Evolutionary conservation across 2,888 invertebrate genomes (phyloP), one percentile per base, ranked within the genome.

Genomic region (Drosophila koepferae): DNA sequence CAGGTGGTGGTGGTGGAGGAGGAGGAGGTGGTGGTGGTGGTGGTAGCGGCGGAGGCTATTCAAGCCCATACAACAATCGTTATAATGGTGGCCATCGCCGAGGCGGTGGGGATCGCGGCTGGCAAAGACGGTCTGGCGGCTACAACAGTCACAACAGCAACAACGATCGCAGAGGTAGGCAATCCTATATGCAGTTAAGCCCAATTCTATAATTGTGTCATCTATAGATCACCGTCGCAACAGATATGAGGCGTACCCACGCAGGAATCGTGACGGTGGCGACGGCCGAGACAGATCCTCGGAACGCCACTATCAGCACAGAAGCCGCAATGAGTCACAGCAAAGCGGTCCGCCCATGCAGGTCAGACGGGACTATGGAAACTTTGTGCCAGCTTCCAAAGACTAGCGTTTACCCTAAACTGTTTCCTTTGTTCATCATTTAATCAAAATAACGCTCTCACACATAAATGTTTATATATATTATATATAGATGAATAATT

Each of bases 351-450:
- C 85, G 1, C 84, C 90, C 3, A 90, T 90, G 77, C 81, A 82
- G 7, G 79, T 92, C 4, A 74, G 90, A 20, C 78, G 87, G 1
- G 91, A 91, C 63, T 91, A 91, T 71, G 85, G 86, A 0, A 91
- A 91, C 66, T 91, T 91, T 82, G 91, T 91, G 55, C 89, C 91
- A 12, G 91, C 91, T 41, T 90, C 91, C 18, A 90, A 86, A 63
- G 90, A 92, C 62, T 90, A 89, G 65, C n/a, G n/a, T 44, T 20
- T 8, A 49, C 58, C 66, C 36, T 2, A 14, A 54, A 41, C 12
- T 66, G 28, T 48, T 49, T 41, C 18, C 12, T 49, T 40, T 55
- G 14, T 14, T 31, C 59, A 44, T 23, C n/a, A 55, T 36, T 48
- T 49, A 38, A 12, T 41, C 7, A 31, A 28, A 31, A 43, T 46